Conservation (phyloP, 2,888 invertebrate genomes). For the Dryococelus australis region DNA sequence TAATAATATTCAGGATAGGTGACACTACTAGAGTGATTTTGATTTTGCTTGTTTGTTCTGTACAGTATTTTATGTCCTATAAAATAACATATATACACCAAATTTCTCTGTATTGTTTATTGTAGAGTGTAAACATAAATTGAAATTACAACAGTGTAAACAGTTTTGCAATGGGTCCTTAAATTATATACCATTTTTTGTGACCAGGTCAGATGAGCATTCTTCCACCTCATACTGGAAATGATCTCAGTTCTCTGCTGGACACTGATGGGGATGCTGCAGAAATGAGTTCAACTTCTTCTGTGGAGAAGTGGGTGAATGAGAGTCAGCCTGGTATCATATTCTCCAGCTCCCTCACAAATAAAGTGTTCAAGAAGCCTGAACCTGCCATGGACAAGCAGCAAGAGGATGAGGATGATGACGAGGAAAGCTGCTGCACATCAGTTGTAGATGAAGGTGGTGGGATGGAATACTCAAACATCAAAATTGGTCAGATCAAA, state of each 20-base stretch:
- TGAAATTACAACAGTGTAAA: too few relatives aligned
- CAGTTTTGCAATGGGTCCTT: too few relatives aligned
- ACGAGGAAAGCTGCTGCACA: slow-evolving; percentile 38
- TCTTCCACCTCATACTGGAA: slow-evolving; percentile 55
- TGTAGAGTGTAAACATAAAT: too few relatives aligned
- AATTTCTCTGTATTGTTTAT: too few relatives aligned
- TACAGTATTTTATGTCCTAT: too few relatives aligned
- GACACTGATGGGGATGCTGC: slow-evolving; percentile 55
- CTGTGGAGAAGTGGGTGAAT: slow-evolving; percentile 45
- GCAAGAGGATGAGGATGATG: background rate
- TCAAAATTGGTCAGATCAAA: slow-evolving; percentile 42
- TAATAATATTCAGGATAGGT: too few relatives aligned
- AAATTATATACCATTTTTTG: background rate
- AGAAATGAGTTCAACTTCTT: slow-evolving; percentile 48
- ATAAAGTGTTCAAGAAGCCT: background rate
- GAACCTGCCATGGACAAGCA: background rate
- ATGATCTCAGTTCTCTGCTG: slow-evolving; percentile 56
- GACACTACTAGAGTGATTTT: too few relatives aligned
- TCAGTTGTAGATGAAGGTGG: slow-evolving; percentile 42
- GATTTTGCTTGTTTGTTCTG: too few relatives aligned
- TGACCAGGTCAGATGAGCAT: slow-evolving; percentile 60
- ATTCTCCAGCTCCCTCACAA: slow-evolving; percentile 13
- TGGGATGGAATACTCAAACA: slow-evolving; percentile 43
- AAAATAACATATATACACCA: too few relatives aligned
- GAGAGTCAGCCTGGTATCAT: slow-evolving; percentile 33